Conservation (phyloP, 2,888 invertebrate genomes). For the Pardosa pseudoannulata region DNA sequence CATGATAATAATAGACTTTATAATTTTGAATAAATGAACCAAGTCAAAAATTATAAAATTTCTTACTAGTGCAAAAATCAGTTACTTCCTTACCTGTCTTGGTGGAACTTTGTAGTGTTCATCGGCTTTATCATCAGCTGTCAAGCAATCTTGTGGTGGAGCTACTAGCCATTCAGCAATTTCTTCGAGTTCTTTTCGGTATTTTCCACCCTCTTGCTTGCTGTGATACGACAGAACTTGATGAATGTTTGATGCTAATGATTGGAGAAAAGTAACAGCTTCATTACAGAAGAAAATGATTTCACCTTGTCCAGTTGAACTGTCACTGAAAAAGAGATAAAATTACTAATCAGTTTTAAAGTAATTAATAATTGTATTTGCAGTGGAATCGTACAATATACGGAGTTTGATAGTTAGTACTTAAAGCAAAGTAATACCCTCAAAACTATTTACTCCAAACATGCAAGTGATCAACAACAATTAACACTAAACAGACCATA, state of each 20-base stretch:
- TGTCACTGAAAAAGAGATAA: slow-evolving; percentile 53
- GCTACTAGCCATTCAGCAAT: slow-evolving; percentile 41
- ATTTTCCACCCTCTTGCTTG: slow-evolving; percentile 42
- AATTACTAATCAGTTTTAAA: too few species aligned
- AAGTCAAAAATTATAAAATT: too few species aligned
- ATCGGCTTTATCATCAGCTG: background rate
- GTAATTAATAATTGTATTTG: too few species aligned
- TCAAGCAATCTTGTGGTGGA: background rate
- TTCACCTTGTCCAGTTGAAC: slow-evolving; percentile 69
- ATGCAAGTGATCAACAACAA: too few species aligned
- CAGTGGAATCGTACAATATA: too few species aligned
- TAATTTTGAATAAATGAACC: too few species aligned
- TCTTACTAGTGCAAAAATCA: too few species aligned
- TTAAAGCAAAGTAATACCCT: too few species aligned
- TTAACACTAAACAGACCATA: too few species aligned
- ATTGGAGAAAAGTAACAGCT: slow-evolving; percentile 53
- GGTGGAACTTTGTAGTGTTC: slow-evolving; percentile 67
- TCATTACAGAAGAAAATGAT: slow-evolving; percentile 56
- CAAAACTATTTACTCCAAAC: too few species aligned
- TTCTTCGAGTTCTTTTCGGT: slow-evolving; percentile 57
- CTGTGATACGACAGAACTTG: slow-evolving; percentile 53
- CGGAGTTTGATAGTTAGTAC: too few species aligned
- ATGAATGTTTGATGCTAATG: slow-evolving; percentile 53
- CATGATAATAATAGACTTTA: too few species aligned
- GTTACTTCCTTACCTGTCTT: slow-evolving; percentile 39